A percentile compares a stretch with the other conserved stretches of the same genome.
Conservation (phyloP, 2,113 vertebrate genomes). For the Vulpes lagopus region DNA sequence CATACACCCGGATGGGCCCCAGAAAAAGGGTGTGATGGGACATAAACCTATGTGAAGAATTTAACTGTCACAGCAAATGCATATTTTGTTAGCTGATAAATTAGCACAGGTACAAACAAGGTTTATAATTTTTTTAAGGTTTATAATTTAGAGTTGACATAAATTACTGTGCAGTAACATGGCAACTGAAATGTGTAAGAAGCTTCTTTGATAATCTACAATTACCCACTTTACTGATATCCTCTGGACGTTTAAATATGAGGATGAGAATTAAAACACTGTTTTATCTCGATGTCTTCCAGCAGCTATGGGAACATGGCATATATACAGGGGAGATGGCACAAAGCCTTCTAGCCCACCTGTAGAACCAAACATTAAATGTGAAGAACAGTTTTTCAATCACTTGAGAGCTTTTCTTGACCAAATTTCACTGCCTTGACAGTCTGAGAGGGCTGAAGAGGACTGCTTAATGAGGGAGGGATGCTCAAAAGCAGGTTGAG, state of each 20-base stretch:
- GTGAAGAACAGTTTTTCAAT: background rate
- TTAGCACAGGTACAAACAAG: constrained; percentile 35
- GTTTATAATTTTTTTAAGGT: background rate
- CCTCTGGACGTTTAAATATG: background rate
- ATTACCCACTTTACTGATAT: constrained; percentile 42
- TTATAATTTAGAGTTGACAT: constrained; percentile 9
- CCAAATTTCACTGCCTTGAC: background rate
- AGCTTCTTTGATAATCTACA: constrained; percentile 31
- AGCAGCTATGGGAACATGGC: background rate
- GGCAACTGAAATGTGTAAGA: constrained; percentile 13
- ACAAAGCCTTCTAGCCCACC: background rate
- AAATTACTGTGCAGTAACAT: constrained; percentile 2
- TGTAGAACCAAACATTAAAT: background rate
- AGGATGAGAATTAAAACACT: constrained; percentile 40
- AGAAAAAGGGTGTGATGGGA: background rate
- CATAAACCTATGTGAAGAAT: background rate
- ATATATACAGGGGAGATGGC: background rate
- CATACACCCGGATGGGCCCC: background rate
- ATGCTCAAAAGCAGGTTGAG: background rate
- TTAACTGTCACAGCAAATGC: background rate
- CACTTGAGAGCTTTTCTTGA: background rate
- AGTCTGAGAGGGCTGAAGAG: background rate
- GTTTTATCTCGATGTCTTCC: background rate
- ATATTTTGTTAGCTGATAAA: constrained; percentile 39
- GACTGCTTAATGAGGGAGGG: background rate